Base-by-base conservation (phyloP, 1,140 invertebrate genomes). In the Panulirus ornatus region DNA sequence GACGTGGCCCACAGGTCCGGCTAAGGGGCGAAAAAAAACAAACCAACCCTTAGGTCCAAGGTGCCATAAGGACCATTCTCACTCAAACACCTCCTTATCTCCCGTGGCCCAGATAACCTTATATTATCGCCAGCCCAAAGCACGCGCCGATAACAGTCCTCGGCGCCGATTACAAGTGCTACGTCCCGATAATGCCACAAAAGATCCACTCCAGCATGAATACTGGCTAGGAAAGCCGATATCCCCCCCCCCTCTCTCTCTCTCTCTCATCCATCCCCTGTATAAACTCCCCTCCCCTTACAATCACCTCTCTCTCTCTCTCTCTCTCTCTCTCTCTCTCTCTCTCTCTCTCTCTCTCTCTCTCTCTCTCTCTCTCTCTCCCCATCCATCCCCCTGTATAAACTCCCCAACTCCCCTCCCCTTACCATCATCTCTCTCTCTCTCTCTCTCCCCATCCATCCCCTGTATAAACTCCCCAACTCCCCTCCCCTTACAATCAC, bases 161-260 rank as follows among this genome's bases (percentile, higher is more conserved):
- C 38, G 38, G 63, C 42, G 34, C 76, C 42, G 76, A 79, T 79
- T 79, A 78, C 34, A 38, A 38, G 73, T 42, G 44, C 40, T 44
- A 78, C 75, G 38, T 79, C 42, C 76, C 76, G 76, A 79, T 79
- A 79, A 14, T 44, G n/a, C 76, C 42, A 79, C 76, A 79, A 51
- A 79, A 79, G 76, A 79, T 51, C n/a, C 76, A 44, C 76, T 79
- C 38, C 76, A 51, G 42, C 38, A 40, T 30, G n/a, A 51, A 22
- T 51, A 79, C 76, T 22, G 16, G 76, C 44, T 79, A 40, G 76
- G 14, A 30, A 51, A 79, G n/a, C 76, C 76, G 76, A 79, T 79
- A 79, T 42, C 27, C 73, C 22, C 40, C n/a, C 38, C 73, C 27
- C 38, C 6, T 19, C 6, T 66, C 22, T 34, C 22, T 34, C 75